These are phyloP conservation scores for Drosophila setifemur DNA, from an alignment of 1,140 invertebrate species.

Conservation along the genomic window DNA sequence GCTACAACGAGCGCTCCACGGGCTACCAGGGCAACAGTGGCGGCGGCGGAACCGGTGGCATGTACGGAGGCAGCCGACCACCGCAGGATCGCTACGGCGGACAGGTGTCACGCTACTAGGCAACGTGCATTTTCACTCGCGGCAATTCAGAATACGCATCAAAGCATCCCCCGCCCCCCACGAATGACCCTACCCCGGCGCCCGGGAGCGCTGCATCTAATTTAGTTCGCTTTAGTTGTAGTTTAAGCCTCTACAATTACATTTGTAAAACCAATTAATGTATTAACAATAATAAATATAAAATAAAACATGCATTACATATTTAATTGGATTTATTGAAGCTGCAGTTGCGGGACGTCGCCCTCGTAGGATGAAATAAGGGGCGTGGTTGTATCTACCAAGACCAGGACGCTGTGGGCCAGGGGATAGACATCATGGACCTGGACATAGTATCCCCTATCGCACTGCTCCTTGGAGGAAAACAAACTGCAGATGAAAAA, in stretches of 20 bases:
- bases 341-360: constrained; percentile 8
- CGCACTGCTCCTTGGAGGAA: constrained; percentile 84
- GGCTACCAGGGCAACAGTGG: constrained; percentile 64
- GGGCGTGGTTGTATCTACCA: constrained; percentile 87
- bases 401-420: constrained; percentile 85
- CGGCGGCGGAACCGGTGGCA: constrained; percentile 43
- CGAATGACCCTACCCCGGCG: constrained; percentile 32
- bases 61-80: constrained; percentile 67
- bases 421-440: constrained; percentile 85
- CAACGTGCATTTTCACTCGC: constrained; percentile 36
- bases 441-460: constrained; percentile 84
- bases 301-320: background rate
- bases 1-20: constrained; percentile 75
- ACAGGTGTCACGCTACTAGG: constrained; percentile 64
- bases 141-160: constrained; percentile 1
- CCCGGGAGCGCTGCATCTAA: constrained; percentile 38
- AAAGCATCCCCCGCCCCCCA: constrained; percentile 1
- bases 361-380: constrained; percentile 79
- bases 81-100: constrained; percentile 69
- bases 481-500: constrained; percentile 82
- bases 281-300: constrained; percentile 29
- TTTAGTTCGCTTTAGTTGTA: constrained; percentile 63
- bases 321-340: background rate
- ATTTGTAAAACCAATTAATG: constrained; percentile 54
- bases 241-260: constrained; percentile 53